Conservation (phyloP, 2,888 invertebrate genomes). For the Caenorhabditis sp. region DNA sequence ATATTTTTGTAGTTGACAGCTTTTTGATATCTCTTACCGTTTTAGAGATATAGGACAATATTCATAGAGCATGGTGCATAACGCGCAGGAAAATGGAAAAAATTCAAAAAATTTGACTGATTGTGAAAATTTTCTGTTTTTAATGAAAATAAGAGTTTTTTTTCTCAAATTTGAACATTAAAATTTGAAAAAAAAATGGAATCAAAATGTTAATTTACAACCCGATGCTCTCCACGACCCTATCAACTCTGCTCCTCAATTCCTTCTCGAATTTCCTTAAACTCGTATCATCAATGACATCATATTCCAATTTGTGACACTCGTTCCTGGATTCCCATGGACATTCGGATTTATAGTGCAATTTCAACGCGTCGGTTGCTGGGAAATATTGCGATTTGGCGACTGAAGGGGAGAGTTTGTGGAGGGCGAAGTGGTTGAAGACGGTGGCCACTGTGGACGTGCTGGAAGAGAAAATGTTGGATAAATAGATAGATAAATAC, state of each 20-base stretch:
- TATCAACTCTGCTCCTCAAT: constrained; percentile 36
- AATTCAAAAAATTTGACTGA: too few relatives aligned
- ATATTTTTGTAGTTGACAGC: too few relatives aligned
- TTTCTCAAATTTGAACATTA: too few relatives aligned
- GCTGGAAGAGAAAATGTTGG: too few relatives aligned
- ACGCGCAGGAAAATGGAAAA: too few relatives aligned
- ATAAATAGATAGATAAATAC: too few relatives aligned
- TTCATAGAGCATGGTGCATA: too few relatives aligned
- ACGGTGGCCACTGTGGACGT: constrained; percentile 87
- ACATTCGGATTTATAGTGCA: constrained; percentile 91
- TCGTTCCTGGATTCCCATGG: constrained; percentile 77
- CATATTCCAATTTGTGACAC: constrained; percentile 70
- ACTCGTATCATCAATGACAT: constrained; percentile 72
- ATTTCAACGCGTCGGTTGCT: constrained; percentile 89
- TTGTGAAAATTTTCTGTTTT: too few relatives aligned
- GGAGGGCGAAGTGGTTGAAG: constrained; percentile 89
- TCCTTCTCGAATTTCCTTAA: constrained; percentile 66
- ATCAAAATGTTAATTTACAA: not conserved
- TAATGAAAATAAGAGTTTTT: too few relatives aligned
- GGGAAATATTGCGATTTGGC: constrained; percentile 59
- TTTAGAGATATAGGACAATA: too few relatives aligned
- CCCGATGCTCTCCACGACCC: constrained; percentile 24
- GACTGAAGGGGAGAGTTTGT: constrained; percentile 85
- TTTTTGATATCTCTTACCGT: too few relatives aligned
- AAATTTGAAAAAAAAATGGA: too few relatives aligned